These are phyloP conservation scores for Diglossa cyanea DNA, from an alignment of 2,797 vertebrate genomes.

Conservation along the genomic window DNA sequence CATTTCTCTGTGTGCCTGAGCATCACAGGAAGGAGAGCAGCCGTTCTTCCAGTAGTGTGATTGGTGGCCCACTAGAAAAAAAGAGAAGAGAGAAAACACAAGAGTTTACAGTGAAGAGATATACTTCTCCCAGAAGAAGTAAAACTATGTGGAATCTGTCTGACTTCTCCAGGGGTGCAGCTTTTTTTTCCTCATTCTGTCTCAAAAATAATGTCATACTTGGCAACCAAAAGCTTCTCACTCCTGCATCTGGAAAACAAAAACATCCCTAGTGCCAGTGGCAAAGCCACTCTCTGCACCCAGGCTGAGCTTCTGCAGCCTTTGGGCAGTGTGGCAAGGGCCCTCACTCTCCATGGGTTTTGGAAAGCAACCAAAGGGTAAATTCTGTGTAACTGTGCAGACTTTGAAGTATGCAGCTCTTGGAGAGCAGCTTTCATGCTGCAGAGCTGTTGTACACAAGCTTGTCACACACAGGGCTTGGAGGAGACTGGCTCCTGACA, in stretches of 20 bases:
- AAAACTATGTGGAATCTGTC: conserved; percentile 4
- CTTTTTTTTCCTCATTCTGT: background rate
- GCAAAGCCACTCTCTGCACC: background rate
- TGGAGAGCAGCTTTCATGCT: background rate
- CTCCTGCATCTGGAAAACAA: background rate
- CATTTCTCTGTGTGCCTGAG: background rate
- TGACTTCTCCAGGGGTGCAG: background rate
- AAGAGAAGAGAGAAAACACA: background rate
- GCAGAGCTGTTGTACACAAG: background rate
- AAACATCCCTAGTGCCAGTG: background rate
- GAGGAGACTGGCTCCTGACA: background rate
- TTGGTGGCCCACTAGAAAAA: background rate
- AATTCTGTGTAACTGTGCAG: background rate
- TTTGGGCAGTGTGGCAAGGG: background rate
- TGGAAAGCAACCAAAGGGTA: background rate
- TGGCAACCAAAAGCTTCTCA: background rate
- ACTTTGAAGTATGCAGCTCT: background rate
- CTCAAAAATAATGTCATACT: conserved; percentile 22
- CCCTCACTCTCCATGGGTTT: background rate
- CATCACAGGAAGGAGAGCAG: background rate
- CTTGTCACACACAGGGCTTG: background rate
- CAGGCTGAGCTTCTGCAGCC: background rate
- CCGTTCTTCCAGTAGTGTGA: background rate
- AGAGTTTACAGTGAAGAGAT: background rate
- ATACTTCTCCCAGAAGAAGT: background rate